Conservation (phyloP, 2,888 invertebrate genomes). For the Nipponacmea schrenckii region DNA sequence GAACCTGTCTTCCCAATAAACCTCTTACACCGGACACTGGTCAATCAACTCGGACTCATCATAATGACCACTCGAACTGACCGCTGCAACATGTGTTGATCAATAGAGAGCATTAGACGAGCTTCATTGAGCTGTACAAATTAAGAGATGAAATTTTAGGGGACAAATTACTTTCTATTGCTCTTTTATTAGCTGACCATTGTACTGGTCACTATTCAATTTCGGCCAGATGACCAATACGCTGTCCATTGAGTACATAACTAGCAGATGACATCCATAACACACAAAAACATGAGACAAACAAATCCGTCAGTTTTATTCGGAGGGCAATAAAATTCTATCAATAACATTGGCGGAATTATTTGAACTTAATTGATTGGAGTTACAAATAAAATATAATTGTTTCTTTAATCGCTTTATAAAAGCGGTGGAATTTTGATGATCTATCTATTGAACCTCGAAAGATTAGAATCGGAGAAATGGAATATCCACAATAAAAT, state of each 20-base stretch:
- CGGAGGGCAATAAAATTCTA: too few species aligned
- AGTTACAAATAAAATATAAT: too few species aligned
- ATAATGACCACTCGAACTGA: neutral
- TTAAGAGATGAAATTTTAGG: slow-evolving; percentile 7
- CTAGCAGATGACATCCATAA: slow-evolving; percentile 5
- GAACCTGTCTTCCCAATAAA: neutral
- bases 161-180: slow-evolving; percentile 7
- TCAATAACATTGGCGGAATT: too few species aligned
- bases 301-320: too few species aligned
- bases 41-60: neutral
- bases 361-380: too few species aligned
- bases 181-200: slow-evolving; percentile 7
- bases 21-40: neutral
- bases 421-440: too few species aligned
- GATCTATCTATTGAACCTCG: too few species aligned
- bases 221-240: neutral
- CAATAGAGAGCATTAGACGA: neutral
- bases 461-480: too few species aligned
- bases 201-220: slow-evolving; percentile 7
- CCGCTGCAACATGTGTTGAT: slow-evolving; percentile 4
- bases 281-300: neutral
- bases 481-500: too few species aligned
- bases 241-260: neutral
- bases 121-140: neutral
- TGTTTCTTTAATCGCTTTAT: too few species aligned